Evolutionary conservation across 2,888 invertebrate species (phyloP), one percentile per base, ranked within the genome.

Genomic region (Ferrisia virgata): DNA sequence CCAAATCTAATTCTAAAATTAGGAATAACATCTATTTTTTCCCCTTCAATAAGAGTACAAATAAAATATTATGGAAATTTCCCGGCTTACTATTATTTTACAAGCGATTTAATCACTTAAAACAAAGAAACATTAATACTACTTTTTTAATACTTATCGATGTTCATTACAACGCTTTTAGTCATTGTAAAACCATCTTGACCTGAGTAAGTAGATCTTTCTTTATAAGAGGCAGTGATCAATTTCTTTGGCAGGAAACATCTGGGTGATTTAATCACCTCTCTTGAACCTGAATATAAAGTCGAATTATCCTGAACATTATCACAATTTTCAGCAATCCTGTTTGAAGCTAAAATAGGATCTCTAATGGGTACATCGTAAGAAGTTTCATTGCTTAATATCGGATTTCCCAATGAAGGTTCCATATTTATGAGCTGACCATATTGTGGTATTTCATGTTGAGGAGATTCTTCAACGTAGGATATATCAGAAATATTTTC

Each of bases 161-260:
- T 28, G 28, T 11, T 64, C 64, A 64, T 28, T 11, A 64, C 28
- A 4, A 64, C 64, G 64, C 64, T 64, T 28, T 64, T 28, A 64
- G 28, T 3, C 64, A 28, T 5, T 0, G 15, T 28, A 28, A 64
- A 64, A 31, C 11, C 9, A 22, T 53, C 22, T 53, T 22, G 53
- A 53, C 8, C 11, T 22, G 40, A 4, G 40, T 9, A 64, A 31
- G 15, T 53, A 53, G 31, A 31, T 64, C 36, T 76, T 76, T 76
- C 72, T 76, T 36, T 76, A 18, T 76, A 72, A 1, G 72, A 76
- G 72, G 72, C 72, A 76, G 72, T 76, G 36, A 76, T 76, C 18
- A 76, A 18, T 36, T 76, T 76, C n/a, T 76, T 76, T 5, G 72
- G 72, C 13, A 76, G 6, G 18, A 15, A 76, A 11, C 72, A 76